phyloP scores from a whole-genome alignment of 2,797 vertebrate species.

The Trichosurus vulpecula region DNA sequence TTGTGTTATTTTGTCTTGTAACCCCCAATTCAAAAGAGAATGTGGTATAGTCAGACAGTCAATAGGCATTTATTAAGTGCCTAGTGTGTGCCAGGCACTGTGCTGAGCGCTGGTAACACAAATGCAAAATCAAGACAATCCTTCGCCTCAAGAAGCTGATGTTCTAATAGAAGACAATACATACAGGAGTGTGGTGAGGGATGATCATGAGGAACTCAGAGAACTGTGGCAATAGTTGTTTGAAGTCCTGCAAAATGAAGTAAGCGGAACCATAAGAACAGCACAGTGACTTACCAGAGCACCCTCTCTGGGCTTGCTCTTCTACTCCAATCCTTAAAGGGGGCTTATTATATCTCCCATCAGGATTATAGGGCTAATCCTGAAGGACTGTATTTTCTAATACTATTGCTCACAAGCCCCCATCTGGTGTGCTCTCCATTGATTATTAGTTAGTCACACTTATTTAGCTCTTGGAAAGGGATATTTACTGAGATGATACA shows the following conservation, averaged over 20 bases:
- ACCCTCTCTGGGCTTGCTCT: background rate
- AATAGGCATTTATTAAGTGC: background rate
- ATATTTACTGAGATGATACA: background rate
- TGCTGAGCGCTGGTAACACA: background rate
- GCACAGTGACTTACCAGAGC: background rate
- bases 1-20: background rate
- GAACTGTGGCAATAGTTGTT: background rate
- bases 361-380: background rate
- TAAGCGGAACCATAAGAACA: background rate
- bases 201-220: background rate
- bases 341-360: background rate
- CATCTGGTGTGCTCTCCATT: background rate
- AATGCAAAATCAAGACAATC: background rate
- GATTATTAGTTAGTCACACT: background rate
- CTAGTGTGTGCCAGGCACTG: background rate
- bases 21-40: background rate
- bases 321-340: background rate
- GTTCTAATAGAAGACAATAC: background rate
- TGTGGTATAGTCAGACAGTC: background rate
- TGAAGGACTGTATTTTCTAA: background rate
- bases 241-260: background rate
- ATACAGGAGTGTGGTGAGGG: background rate
- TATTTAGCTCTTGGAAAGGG: background rate
- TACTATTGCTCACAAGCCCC: background rate
- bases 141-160: background rate